These are phyloP conservation scores for Empidonax alnorum DNA, from an alignment of 2,113 vertebrate genomes.

Conservation along the genomic window DNA sequence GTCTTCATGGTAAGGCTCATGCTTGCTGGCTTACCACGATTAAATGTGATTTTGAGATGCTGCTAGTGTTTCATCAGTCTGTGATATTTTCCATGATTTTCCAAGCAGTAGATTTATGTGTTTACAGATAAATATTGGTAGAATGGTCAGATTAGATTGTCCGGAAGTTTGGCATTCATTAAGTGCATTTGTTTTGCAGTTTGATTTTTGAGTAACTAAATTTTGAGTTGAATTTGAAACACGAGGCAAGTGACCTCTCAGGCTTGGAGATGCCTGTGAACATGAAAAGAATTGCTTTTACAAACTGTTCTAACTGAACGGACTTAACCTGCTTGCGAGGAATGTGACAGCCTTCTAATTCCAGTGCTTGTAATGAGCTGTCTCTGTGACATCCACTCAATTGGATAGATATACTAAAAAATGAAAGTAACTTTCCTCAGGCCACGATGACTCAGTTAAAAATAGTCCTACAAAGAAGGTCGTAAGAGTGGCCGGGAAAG, in stretches of 20 bases:
- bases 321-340: not conserved
- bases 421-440: conserved; percentile 21
- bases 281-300: not conserved
- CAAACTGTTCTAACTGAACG: not conserved
- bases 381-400: not conserved
- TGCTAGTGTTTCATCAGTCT: not conserved
- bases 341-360: not conserved
- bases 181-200: not conserved
- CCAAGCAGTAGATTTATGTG: not conserved
- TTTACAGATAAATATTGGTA: not conserved
- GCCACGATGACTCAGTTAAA: conserved; percentile 59
- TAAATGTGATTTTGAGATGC: not conserved
- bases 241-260: not conserved
- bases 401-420: not conserved
- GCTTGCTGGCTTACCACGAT: not conserved
- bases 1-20: not conserved
- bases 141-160: not conserved
- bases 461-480: conserved; percentile 9
- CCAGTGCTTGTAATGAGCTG: not conserved
- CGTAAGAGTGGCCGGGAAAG: conserved; percentile 50
- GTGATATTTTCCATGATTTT: not conserved
- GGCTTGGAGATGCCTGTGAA: not conserved
- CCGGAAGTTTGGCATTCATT: not conserved
- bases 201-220: not conserved
- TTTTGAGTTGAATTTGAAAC: not conserved